These are phyloP conservation scores for Epinephelus awoara DNA, from an alignment of 2,797 vertebrate genomes.

Conservation along the genomic window DNA sequence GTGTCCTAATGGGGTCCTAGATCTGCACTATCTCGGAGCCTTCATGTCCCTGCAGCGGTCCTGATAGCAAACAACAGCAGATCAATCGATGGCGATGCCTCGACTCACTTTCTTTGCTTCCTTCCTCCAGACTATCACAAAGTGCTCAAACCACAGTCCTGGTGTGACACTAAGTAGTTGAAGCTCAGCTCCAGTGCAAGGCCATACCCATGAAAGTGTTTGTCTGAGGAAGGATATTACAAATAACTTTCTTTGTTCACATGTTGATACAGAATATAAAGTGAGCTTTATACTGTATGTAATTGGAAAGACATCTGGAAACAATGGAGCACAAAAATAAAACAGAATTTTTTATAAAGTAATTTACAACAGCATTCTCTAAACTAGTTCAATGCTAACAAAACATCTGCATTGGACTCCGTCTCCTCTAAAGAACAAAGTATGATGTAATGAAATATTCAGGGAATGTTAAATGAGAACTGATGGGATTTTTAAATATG, in stretches of 20 bases:
- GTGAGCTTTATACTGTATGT: background rate
- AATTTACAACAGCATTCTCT: slow-evolving; percentile 21
- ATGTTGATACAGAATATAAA: slow-evolving; percentile 18
- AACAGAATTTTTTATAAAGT: slow-evolving; percentile 24
- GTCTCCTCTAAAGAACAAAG: slow-evolving; percentile 60
- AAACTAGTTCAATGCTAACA: slow-evolving; percentile 26
- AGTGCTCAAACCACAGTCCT: slow-evolving; percentile 27
- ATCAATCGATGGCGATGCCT: slow-evolving; percentile 51
- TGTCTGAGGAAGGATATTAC: background rate
- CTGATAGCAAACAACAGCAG: slow-evolving; percentile 48
- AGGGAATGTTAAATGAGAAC: slow-evolving; percentile 65
- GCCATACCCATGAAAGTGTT: background rate
- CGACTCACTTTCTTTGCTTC: slow-evolving; percentile 15
- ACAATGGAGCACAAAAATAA: slow-evolving; percentile 26
- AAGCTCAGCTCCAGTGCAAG: slow-evolving; percentile 5
- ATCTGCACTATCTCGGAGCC: slow-evolving; percentile 56
- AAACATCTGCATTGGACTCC: slow-evolving; percentile 55
- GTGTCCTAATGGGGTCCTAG: slow-evolving; percentile 59
- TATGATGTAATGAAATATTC: slow-evolving; percentile 65
- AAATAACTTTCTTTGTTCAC: slow-evolving; percentile 11
- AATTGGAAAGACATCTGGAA: slow-evolving; percentile 17
- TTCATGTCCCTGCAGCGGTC: slow-evolving; percentile 60
- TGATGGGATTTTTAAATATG: slow-evolving; percentile 73
- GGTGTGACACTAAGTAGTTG: slow-evolving; percentile 29
- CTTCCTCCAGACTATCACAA: slow-evolving; percentile 48